Conservation (phyloP, 2,113 vertebrate species). For the Silurus asotus region DNA sequence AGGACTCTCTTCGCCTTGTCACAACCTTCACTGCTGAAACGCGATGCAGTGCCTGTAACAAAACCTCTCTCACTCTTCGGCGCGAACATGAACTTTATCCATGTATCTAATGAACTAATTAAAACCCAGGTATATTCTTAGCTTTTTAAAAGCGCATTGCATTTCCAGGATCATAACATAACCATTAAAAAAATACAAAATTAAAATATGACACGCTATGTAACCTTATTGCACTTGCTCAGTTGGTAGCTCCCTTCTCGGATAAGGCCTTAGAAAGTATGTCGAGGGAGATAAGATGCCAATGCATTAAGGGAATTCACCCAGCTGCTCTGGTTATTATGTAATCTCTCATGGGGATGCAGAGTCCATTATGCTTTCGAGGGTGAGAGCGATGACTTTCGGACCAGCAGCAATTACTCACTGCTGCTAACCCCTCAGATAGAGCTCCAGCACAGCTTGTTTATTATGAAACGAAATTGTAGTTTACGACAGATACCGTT, state of each 20-base stretch:
- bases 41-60: conserved; percentile 21
- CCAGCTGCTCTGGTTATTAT: conserved; percentile 23
- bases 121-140: conserved; percentile 13
- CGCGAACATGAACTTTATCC: neutral
- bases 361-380: conserved; percentile 32
- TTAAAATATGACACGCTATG: conserved; percentile 5
- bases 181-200: neutral
- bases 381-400: conserved; percentile 51
- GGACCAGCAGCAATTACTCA: conserved; percentile 55
- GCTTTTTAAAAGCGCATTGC: neutral
- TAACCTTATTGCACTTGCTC: conserved; percentile 30
- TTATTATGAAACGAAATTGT: conserved; percentile 37
- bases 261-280: conserved; percentile 54
- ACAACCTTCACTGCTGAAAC: conserved; percentile 39
- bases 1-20: conserved; percentile 38
- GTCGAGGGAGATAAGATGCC: conserved; percentile 61
- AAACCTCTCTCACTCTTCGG: neutral
- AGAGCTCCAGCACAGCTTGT: conserved; percentile 31
- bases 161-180: neutral
- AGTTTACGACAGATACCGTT: neutral
- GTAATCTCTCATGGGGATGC: conserved; percentile 35
- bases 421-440: conserved; percentile 56
- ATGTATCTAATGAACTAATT: conserved; percentile 18
- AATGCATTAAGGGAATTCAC: conserved; percentile 12
- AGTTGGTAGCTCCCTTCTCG: conserved; percentile 29